These are phyloP conservation scores for Salvelinus namaycush DNA, from an alignment of 2,113 vertebrate species.

Conservation along the genomic window DNA sequence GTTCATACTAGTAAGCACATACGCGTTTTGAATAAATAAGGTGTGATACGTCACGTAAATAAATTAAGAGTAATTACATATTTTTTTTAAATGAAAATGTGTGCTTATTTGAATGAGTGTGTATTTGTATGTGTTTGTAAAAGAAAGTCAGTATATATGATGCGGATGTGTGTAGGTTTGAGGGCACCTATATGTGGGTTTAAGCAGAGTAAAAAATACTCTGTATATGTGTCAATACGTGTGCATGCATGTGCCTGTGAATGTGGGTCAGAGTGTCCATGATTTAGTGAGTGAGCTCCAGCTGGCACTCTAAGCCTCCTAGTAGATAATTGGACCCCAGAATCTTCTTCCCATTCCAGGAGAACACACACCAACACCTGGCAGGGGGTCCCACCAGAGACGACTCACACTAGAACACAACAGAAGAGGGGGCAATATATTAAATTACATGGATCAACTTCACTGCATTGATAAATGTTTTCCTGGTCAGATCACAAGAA, in stretches of 20 bases:
- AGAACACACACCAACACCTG: constrained; percentile 94
- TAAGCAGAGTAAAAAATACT: not conserved
- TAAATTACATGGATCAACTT: not conserved
- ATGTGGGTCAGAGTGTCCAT: not conserved
- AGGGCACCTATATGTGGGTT: not conserved
- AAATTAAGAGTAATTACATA: constrained; percentile 37
- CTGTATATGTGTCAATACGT: not conserved
- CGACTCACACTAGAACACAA: constrained; percentile 83
- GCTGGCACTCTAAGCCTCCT: constrained; percentile 82
- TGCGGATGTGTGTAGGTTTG: constrained; percentile 11
- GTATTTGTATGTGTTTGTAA: not conserved
- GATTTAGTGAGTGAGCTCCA: constrained; percentile 60
- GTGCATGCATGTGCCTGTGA: not conserved
- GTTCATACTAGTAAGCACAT: constrained; percentile 50
- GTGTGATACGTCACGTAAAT: constrained; percentile 54
- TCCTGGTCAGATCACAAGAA: not conserved
- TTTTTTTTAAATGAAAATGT: constrained; percentile 7
- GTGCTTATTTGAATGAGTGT: constrained; percentile 21
- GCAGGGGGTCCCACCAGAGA: constrained; percentile 81
- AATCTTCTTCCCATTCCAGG: constrained; percentile 87
- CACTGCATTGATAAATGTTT: not conserved
- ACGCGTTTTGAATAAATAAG: constrained; percentile 70
- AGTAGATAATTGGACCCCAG: constrained; percentile 73
- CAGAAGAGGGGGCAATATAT: not conserved
- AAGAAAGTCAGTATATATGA: constrained; percentile 4